Conservation (phyloP, 2,113 vertebrate species). For the Tor tambroides region DNA sequence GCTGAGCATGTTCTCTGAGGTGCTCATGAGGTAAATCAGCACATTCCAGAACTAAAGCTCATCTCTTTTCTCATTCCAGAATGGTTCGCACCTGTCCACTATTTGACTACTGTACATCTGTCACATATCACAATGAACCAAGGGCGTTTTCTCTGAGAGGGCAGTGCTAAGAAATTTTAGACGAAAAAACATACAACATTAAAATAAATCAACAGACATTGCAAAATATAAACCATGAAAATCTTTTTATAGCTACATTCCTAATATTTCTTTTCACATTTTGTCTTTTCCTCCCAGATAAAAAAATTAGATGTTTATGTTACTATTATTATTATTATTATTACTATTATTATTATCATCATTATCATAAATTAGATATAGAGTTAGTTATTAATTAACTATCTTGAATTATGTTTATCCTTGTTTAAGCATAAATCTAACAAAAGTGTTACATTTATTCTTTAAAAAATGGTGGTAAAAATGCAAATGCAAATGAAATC, state of each 20-base stretch:
- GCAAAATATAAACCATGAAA: not conserved
- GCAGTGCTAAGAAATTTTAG: too few relatives aligned
- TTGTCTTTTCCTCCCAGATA: not conserved
- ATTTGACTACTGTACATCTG: not conserved
- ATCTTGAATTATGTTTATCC: too few relatives aligned
- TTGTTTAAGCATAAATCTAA: too few relatives aligned
- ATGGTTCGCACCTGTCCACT: conserved; percentile 27
- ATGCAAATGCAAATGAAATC: too few relatives aligned
- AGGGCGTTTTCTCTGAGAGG: not conserved
- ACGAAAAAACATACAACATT: not conserved
- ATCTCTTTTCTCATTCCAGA: conserved; percentile 49
- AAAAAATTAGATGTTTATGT: too few relatives aligned
- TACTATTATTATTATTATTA: too few relatives aligned
- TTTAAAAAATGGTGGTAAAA: too few relatives aligned
- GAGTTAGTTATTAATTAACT: too few relatives aligned
- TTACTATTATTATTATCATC: too few relatives aligned
- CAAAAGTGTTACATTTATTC: too few relatives aligned
- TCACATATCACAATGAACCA: not conserved
- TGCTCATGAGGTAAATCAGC: conserved; percentile 63
- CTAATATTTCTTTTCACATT: not conserved
- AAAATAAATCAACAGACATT: not conserved
- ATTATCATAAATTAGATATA: too few relatives aligned
- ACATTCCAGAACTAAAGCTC: conserved; percentile 67
- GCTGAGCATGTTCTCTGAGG: conserved; percentile 58
- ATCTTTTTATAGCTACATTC: too few relatives aligned